Base-by-base conservation (phyloP, 2,113 vertebrate species). In the Phocoena phocoena region DNA sequence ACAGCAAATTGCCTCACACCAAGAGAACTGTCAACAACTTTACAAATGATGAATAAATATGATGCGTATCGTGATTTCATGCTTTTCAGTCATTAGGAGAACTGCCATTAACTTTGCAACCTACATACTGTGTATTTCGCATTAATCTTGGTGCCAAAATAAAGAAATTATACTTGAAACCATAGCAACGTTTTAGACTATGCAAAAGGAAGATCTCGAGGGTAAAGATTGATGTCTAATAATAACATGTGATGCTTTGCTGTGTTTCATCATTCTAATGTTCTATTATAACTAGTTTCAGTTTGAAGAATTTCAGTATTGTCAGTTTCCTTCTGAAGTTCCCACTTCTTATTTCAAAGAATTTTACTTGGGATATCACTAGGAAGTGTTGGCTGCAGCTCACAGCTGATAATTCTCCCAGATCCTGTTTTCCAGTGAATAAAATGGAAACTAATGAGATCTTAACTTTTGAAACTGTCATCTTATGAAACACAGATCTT, bases 81-180 rank as follows among this genome's bases (percentile, higher is more conserved):
- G 38, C 33, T 91, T 97, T 96, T 96, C 41, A 88, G 36, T 89
- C 55, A 95, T 77, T 93, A 47, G 65, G n/a, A 96, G 50, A 90
- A 80, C 77, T 94, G 44, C 33, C 1, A 10, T 91, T 93, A 97
- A 79, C 41, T 88, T 96, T 96, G 67, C 44, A 95, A 84, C 36
- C 58, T 85, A 77, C 25, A 71, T 63, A 88, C 58, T 90, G 44
- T 81, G 33, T 84, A 94, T 96, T 96, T 96, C 93, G 53, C 86
- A 87, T 95, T 96, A 87, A 80, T 95, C 26, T 96, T 92, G n/a
- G 92, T 93, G 74, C 41, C 28, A 95, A 95, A 97, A 95, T 94
- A 96, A 88, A 91, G 70, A 85, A 71, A 92, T 44, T 60, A 55
- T 71, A 86, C 80, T 96, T 88, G 89, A 94, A 97, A 96, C 95